Conservation (phyloP, 2,113 vertebrate genomes). For the Rhinopithecus roxellana region DNA sequence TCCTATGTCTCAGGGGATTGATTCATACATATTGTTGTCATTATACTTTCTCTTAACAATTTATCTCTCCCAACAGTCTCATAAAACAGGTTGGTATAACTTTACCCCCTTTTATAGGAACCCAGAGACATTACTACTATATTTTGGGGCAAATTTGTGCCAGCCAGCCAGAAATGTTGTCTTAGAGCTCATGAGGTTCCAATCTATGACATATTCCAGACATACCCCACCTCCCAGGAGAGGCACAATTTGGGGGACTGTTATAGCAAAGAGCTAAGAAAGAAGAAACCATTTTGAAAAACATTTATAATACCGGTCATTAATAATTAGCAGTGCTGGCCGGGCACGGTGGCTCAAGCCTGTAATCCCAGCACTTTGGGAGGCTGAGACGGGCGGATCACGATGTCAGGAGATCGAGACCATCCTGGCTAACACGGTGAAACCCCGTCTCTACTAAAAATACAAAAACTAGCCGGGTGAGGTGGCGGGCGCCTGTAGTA, state of each 20-base stretch:
- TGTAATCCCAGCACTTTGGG: too few species aligned
- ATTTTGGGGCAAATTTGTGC: constrained; percentile 57
- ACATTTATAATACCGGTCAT: background rate
- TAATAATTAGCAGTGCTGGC: constrained; percentile 29
- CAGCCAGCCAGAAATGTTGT: constrained; percentile 22
- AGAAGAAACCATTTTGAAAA: constrained; percentile 44
- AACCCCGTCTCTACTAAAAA: too few species aligned
- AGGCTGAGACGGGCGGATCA: too few species aligned
- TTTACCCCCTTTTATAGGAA: constrained; percentile 60
- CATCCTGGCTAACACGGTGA: too few species aligned
- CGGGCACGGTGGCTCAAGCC: too few species aligned
- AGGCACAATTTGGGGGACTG: constrained; percentile 22
- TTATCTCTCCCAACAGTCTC: constrained; percentile 66
- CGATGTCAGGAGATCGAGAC: too few species aligned
- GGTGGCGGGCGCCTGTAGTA: too few species aligned
- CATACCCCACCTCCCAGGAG: background rate
- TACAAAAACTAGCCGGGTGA: too few species aligned
- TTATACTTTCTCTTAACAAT: constrained; percentile 71
- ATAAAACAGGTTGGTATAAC: constrained; percentile 64
- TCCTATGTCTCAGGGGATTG: background rate
- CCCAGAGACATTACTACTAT: constrained; percentile 44
- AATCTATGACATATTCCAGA: constrained; percentile 42
- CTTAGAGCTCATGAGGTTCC: constrained; percentile 4
- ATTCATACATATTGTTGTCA: constrained; percentile 68
- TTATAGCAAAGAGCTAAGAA: constrained; percentile 55